Base-by-base conservation (phyloP, 2,888 invertebrate species). In the Argyresthia goedartella region DNA sequence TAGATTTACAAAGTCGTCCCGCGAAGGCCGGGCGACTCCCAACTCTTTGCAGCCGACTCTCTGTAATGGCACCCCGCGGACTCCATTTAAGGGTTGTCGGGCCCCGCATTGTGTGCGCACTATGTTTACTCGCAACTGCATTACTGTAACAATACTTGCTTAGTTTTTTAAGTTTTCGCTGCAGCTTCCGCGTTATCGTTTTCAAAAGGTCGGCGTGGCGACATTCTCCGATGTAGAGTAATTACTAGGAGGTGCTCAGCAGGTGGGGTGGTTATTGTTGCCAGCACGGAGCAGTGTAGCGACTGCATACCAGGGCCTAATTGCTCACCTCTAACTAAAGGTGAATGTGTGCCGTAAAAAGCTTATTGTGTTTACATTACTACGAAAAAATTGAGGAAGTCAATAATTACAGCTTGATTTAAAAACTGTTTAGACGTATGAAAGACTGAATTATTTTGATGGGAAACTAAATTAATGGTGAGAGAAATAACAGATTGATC, bases 71-170 rank as follows among this genome's bases (percentile, higher is more conserved):
- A 80, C 85, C 86, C 86, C 74, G 84, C 63, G 80, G 84, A 72
- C 78, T 69, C 60, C 71, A 77, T 76, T 80, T 74, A 85, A 85
- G 85, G 85, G 85, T 84, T 85, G 80, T 67, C 71, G 79, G 76
- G 66, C 64, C 74, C 70, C 70, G 77, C 74, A 74, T 86, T 85
- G 81, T 85, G 70, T 67, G 70, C 73, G 66, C 78, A 81, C 85
- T 85, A 86, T 86, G 82, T 86, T 86, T 86, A 86, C 86, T 85
- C 79, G 76, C 79, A 84, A 86, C 82, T 76, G 80, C 78, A 86
- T 86, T 86, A 86, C 69, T 72, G 82, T 69, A 82, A 86, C 86
- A 86, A 86, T 82, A 75, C 78, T 76, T 71, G 76, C 78, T 77
- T 75, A 74, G 79, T 85, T 82, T 86, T 85, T 82, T 84, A 81